Conservation (phyloP, 1,140 invertebrate genomes). For the Macrobrachium nipponense region DNA sequence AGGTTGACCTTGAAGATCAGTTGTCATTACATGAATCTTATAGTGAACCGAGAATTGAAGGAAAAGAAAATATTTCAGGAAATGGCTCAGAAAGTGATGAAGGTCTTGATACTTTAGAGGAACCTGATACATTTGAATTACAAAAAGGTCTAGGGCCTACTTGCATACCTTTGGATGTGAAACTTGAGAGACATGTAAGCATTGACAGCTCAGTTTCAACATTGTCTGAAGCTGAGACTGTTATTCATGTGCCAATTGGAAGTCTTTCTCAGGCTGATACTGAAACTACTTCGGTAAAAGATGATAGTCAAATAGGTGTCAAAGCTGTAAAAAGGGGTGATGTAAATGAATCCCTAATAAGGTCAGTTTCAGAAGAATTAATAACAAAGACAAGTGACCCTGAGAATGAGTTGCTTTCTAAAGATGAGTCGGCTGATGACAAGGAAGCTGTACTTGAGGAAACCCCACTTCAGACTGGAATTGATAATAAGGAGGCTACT, state of each 20-base stretch:
- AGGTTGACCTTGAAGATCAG: conserved; percentile 41
- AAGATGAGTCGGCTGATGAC: background rate
- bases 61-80: conserved; percentile 5
- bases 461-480: no score
- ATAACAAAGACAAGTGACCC: conserved; percentile 16
- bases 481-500: no score
- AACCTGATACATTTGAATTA: conserved; percentile 11
- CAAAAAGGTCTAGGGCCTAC: background rate
- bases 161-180: conserved; percentile 46
- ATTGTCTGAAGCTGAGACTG: conserved; percentile 62
- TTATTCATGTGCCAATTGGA: conserved; percentile 55
- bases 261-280: conserved; percentile 18
- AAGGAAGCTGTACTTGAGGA: background rate
- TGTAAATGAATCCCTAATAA: conserved; percentile 25
- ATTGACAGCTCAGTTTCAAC: conserved; percentile 64
- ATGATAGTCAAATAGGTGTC: conserved; percentile 45
- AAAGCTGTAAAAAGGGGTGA: conserved; percentile 19
- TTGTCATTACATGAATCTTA: conserved; percentile 23
- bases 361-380: conserved; percentile 47
- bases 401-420: background rate
- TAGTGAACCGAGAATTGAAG: conserved; percentile 13
- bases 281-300: conserved; percentile 21
- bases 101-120: conserved; percentile 13
- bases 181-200: conserved; percentile 60
- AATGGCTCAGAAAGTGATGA: conserved; percentile 25